A percentile compares a stretch with the other conserved stretches of the same genome.
Conservation (phyloP, 2,113 vertebrate species). For the Oxygymnocypris stewartii region DNA sequence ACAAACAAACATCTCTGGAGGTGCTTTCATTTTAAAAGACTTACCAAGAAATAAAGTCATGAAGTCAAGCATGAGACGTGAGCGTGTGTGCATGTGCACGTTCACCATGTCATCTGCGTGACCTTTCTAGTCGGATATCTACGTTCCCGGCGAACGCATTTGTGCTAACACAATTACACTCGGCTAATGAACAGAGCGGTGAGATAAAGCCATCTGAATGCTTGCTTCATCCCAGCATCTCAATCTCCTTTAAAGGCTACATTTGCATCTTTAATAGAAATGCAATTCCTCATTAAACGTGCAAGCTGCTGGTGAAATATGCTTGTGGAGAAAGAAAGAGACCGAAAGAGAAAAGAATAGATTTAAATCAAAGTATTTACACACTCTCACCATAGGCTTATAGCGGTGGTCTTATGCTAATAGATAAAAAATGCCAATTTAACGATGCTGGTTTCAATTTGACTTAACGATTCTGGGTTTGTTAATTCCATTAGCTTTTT, state of each 20-base stretch:
- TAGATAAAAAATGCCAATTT: not conserved
- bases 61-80: not conserved
- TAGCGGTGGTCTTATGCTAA: not conserved
- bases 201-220: constrained; percentile 62
- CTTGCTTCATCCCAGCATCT: constrained; percentile 65
- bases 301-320: constrained; percentile 65
- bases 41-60: constrained; percentile 22
- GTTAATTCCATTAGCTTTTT: not conserved
- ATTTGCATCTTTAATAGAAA: constrained; percentile 81
- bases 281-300: constrained; percentile 75
- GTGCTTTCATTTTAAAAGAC: constrained; percentile 9
- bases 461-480: not conserved
- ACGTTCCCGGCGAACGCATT: constrained; percentile 65
- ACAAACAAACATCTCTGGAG: constrained; percentile 26
- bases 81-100: constrained; percentile 40
- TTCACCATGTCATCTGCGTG: constrained; percentile 60
- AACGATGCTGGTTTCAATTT: not conserved
- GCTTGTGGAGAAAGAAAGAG: constrained; percentile 46
- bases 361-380: constrained; percentile 65
- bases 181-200: constrained; percentile 74
- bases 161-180: constrained; percentile 79
- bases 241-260: constrained; percentile 77
- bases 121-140: constrained; percentile 76
- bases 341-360: constrained; percentile 42
- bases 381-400: constrained; percentile 27